Base-by-base conservation (phyloP, 2,888 invertebrate species). In the Colostygia pectinataria region DNA sequence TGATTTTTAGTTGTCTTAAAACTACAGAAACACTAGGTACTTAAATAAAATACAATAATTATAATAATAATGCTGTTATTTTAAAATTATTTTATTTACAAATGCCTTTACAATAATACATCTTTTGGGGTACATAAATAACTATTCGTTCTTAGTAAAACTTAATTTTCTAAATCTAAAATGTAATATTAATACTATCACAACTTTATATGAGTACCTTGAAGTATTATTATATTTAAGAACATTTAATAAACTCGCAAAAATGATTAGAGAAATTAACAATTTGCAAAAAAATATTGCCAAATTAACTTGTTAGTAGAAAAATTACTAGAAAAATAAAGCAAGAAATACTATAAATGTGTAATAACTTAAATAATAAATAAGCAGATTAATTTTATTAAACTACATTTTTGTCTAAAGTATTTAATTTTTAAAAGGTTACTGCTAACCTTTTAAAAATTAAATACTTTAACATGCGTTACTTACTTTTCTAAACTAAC, bases 131-230 rank as follows among this genome's bases (percentile, higher is more conserved):
- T 55, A 49, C 14, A 4, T 41, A 9, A n/a, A n/a, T n/a, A n/a
- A n/a, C 8, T 4, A n/a, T 10, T 13, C 2, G 6, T 32, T 12
- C 28, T 15, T 23, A 9, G 9, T 14, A 7, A 14, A 27, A 9
- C 6, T 12, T 27, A 34, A 14, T n/a, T 27, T 40, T 37, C 9
- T 23, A 18, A 23, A 27, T 28, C 7, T 33, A 33, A 31, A 25
- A 38, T 31, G 38, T 36, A 40, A 47, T 53, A 49, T 60, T 61
- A 61, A 62, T 63, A 64, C 66, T 71, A 72, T 72, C 72, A 72
- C 72, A 72, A 68, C 65, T 61, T 63, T 53, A 55, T 51, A 54
- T 47, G 39, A 55, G 59, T 59, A 50, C 23, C n/a, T 31, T 6
- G 18, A 29, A 38, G 9, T 36, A 23, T 18, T 43, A 32, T n/a